phyloP scores from a whole-genome alignment of 2,797 vertebrate species.

The Picus viridis region DNA sequence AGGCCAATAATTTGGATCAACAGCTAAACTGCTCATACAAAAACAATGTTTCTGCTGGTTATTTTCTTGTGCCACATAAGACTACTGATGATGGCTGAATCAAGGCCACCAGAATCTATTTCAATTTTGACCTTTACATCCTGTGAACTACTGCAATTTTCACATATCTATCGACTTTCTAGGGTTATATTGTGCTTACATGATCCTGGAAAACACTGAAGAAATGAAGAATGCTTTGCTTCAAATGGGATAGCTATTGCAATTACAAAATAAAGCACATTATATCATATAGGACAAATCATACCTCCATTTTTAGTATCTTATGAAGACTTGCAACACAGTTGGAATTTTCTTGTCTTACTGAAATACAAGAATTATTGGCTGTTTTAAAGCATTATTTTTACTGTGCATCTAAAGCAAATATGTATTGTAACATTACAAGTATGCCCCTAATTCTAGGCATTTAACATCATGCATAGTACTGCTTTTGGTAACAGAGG shows the following conservation, averaged over 20 bases:
- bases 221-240: background rate
- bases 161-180: background rate
- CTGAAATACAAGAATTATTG: background rate
- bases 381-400: background rate
- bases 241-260: background rate
- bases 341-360: background rate
- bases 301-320: background rate
- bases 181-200: background rate
- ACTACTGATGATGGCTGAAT: conserved; percentile 11
- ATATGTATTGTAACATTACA: background rate
- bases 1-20: background rate
- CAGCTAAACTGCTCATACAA: background rate
- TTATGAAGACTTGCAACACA: background rate
- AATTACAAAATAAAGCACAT: conserved; percentile 2
- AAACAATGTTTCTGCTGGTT: conserved; percentile 18
- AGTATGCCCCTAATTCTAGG: background rate
- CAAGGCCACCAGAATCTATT: background rate
- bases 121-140: background rate
- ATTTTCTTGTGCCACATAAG: conserved; percentile 8
- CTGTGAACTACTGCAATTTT: no score
- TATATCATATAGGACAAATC: background rate
- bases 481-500: background rate
- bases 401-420: background rate
- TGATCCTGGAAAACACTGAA: background rate
- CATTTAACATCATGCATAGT: background rate